Conservation (phyloP, 2,797 vertebrate genomes). For the Ceryle rudis region DNA sequence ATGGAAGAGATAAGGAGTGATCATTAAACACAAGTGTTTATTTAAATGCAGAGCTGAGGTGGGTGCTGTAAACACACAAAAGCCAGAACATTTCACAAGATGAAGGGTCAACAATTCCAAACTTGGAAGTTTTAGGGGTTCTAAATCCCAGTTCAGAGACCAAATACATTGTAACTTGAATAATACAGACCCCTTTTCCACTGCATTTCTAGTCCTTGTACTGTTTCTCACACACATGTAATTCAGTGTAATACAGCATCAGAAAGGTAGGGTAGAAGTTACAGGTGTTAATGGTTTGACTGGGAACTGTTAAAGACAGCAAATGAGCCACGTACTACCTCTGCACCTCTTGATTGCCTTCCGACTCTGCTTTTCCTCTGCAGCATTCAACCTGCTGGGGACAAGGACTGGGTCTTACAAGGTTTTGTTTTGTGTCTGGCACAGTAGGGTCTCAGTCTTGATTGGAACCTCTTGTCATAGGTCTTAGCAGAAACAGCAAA, state of each 20-base stretch:
- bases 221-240: not conserved
- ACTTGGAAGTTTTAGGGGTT: not conserved
- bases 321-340: not conserved
- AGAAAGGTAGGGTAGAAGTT: not conserved
- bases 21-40: slow-evolving; percentile 14
- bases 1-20: slow-evolving; percentile 3
- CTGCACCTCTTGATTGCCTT: not conserved
- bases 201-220: not conserved
- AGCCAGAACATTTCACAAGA: not conserved
- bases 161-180: not conserved
- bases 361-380: not conserved
- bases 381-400: not conserved
- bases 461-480: not conserved
- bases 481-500: slow-evolving; percentile 19
- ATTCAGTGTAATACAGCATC: not conserved
- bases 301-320: not conserved
- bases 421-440: not conserved
- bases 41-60: not conserved
- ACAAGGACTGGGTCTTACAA: not conserved
- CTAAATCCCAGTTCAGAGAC: not conserved
- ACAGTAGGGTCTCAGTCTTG: not conserved
- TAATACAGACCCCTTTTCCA: not conserved
- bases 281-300: not conserved
- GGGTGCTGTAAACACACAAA: not conserved
- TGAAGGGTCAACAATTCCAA: not conserved